Conservation (phyloP, 2,888 invertebrate genomes). For the Agonopterix subpropinquella region DNA sequence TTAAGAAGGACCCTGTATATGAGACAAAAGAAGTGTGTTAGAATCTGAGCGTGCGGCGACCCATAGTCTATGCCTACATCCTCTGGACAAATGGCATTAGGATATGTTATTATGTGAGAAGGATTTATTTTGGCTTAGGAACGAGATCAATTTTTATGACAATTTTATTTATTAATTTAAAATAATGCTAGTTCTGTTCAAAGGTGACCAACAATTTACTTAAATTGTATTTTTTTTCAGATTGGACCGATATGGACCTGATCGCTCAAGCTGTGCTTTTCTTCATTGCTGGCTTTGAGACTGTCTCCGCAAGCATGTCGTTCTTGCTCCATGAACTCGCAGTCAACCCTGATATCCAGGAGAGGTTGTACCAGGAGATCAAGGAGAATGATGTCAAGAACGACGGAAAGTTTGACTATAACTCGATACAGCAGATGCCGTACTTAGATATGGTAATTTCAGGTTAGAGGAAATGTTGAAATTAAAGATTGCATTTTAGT, state of each 20-base stretch:
- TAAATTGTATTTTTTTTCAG: slow-evolving; percentile 16
- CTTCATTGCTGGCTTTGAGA: slow-evolving; percentile 75
- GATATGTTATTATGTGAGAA: no score
- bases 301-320: slow-evolving; percentile 54
- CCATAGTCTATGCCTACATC: no score
- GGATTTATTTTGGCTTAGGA: no score
- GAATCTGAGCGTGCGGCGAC: no score
- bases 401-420: slow-evolving; percentile 63
- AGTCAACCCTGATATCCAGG: slow-evolving; percentile 74
- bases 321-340: slow-evolving; percentile 76
- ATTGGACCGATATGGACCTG: slow-evolving; percentile 54
- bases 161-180: background rate
- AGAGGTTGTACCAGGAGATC: slow-evolving; percentile 71
- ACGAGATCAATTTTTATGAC: background rate
- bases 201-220: background rate
- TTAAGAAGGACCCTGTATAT: no score
- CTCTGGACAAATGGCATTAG: no score
- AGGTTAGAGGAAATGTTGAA: slow-evolving; percentile 30
- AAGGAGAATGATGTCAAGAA: slow-evolving; percentile 50
- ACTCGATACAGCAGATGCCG: slow-evolving; percentile 67
- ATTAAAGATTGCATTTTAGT: no score
- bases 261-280: slow-evolving; percentile 68
- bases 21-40: background rate
- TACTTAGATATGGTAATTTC: slow-evolving; percentile 79
- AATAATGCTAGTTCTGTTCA: no score